Evolutionary conservation across 2,113 vertebrate genomes (phyloP).

Genomic region (Phalacrocorax pelagicus): DNA sequence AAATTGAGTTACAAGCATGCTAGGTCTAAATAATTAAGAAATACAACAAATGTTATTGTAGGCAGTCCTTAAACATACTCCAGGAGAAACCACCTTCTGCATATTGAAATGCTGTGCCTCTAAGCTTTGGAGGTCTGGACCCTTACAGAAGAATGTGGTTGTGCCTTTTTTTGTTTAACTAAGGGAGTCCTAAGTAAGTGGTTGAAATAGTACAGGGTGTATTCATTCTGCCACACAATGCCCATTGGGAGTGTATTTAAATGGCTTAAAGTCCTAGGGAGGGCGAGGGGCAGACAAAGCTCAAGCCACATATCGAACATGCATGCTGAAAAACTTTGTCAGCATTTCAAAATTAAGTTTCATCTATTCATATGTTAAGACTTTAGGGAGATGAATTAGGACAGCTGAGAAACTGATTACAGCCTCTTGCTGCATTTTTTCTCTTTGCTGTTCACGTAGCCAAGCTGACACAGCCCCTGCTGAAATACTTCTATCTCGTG

Average conservation of each 20-base stretch:
- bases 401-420: constrained; percentile 44
- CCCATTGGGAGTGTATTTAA: background rate
- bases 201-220: background rate
- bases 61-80: background rate
- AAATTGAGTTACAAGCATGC: background rate
- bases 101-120: background rate
- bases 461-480: background rate
- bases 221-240: background rate
- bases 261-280: background rate
- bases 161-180: background rate
- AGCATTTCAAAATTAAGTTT: constrained; percentile 47
- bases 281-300: background rate
- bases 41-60: background rate
- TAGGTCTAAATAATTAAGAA: background rate
- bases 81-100: background rate
- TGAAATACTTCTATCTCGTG: constrained; percentile 25
- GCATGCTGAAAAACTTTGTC: constrained; percentile 24
- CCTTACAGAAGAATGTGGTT: background rate
- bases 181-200: background rate
- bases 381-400: constrained; percentile 13
- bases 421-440: background rate
- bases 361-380: constrained; percentile 52
- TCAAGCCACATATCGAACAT: background rate
- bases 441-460: background rate
- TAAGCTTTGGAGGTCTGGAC: background rate